phyloP scores from a whole-genome alignment of 1,140 invertebrate species.

The Ditylenchus dipsaci region DNA sequence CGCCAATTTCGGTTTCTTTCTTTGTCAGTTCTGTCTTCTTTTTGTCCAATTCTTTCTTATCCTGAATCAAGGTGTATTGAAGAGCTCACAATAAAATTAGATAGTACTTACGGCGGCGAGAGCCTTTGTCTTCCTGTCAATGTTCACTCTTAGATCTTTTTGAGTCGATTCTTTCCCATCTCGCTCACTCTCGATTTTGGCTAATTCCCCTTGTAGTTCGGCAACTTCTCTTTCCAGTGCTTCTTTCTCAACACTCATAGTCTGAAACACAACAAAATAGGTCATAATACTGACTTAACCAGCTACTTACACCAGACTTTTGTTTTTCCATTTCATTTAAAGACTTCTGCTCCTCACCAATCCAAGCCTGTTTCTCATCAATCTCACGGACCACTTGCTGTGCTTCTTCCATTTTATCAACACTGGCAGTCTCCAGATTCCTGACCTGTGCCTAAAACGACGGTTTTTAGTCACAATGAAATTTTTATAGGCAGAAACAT shows the following conservation, averaged over 20 bases:
- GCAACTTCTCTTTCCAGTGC: constrained; percentile 14
- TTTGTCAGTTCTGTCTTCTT: constrained; percentile 41
- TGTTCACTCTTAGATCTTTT: constrained; percentile 5
- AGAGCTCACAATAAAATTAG: background rate
- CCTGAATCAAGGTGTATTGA: constrained; percentile 21
- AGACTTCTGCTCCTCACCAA: constrained; percentile 1
- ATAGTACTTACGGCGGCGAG: constrained; percentile 15
- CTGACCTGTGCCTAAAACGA: constrained; percentile 2
- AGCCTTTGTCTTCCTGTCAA: constrained; percentile 25
- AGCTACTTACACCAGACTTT: constrained; percentile 6
- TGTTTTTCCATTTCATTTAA: constrained; percentile 14
- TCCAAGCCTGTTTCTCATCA: background rate
- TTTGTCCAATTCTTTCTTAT: constrained; percentile 33
- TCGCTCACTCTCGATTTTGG: constrained; percentile 26
- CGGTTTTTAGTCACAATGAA: background rate
- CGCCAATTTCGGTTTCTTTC: constrained; percentile 25
- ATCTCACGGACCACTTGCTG: constrained; percentile 11
- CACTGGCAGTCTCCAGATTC: background rate
- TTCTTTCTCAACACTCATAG: constrained; percentile 7
- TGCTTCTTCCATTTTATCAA: background rate
- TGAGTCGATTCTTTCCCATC: constrained; percentile 23
- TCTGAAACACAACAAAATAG: constrained; percentile 13
- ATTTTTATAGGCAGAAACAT: background rate
- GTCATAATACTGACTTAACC: background rate
- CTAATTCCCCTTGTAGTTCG: constrained; percentile 13